Percentiles rank a stretch among this genome's conserved stretches.
Evolutionary conservation across 2,888 invertebrate genomes (phyloP).

Genomic region (Lepidocyrtoides sp.): DNA sequence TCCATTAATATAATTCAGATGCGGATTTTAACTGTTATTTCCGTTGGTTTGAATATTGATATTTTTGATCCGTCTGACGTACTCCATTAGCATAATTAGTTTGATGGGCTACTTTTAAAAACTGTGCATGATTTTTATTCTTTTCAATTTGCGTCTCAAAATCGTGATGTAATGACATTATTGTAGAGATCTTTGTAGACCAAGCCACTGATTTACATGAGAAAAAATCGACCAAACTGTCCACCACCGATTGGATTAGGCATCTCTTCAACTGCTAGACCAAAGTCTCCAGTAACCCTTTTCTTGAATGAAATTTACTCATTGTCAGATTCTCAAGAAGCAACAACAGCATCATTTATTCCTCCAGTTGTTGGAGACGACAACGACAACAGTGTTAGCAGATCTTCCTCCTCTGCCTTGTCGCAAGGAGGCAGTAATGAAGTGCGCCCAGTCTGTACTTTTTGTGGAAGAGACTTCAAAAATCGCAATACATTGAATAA

Average conservation of each 20-base stretch:
- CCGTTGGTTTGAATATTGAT: too few species aligned
- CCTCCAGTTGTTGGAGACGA: background rate
- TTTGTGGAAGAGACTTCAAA: constrained; percentile 69
- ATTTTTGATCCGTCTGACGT: too few species aligned
- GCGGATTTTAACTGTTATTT: background rate
- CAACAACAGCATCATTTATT: background rate
- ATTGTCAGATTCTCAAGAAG: constrained; percentile 39
- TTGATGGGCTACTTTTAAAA: background rate
- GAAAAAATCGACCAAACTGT: background rate
- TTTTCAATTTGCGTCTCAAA: background rate
- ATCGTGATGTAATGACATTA: constrained; percentile 3
- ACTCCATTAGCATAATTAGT: too few species aligned
- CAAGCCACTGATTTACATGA: constrained; percentile 15
- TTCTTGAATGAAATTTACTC: constrained; percentile 53
- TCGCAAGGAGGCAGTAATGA: constrained; percentile 12
- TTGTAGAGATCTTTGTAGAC: constrained; percentile 43
- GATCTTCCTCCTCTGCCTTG: background rate
- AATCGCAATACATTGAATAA: constrained; percentile 65
- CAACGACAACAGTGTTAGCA: background rate
- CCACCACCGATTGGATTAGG: background rate
- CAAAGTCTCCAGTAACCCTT: constrained; percentile 19
- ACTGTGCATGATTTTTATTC: background rate
- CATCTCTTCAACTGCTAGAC: constrained; percentile 16
- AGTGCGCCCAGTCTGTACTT: constrained; percentile 47
- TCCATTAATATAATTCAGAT: too few species aligned